These are phyloP conservation scores for Spatula clypeata DNA, from an alignment of 2,797 vertebrate species.

Conservation along the genomic window DNA sequence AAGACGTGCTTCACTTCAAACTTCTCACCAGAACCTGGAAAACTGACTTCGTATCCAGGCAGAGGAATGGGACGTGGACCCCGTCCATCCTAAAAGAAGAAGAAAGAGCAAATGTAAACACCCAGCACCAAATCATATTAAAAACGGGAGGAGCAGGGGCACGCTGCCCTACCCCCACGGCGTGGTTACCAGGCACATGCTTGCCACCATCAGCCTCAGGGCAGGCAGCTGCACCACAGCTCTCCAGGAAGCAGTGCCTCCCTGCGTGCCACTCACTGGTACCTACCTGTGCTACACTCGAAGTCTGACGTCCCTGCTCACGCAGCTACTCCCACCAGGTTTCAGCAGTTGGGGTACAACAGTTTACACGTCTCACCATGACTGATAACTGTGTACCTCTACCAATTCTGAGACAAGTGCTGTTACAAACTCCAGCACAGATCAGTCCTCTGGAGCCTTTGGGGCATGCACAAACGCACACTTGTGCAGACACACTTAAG, in stretches of 20 bases:
- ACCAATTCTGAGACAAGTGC: background rate
- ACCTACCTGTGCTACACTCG: fast-evolving
- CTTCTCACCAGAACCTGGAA: slow-evolving; percentile 81
- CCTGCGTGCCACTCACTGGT: fast-evolving
- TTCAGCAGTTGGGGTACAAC: background rate
- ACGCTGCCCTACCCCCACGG: fast-evolving
- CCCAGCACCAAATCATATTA: fast-evolving
- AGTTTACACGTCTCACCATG: background rate
- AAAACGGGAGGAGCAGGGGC: fast-evolving
- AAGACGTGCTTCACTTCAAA: slow-evolving; percentile 84
- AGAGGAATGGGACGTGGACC: slow-evolving; percentile 84
- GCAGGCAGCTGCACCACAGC: background rate
- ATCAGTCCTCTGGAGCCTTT: background rate
- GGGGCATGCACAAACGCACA: background rate
- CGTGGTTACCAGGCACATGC: fast-evolving
- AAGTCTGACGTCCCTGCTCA: background rate
- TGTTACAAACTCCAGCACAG: background rate
- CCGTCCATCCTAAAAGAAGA: slow-evolving; percentile 83
- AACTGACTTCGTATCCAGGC: slow-evolving; percentile 86
- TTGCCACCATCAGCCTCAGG: background rate
- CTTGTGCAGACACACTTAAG: background rate
- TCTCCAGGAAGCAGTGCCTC: fast-evolving
- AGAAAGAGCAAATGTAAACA: background rate
- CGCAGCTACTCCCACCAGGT: too few relatives aligned
- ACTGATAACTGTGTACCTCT: background rate